A percentile compares a stretch with the other conserved stretches of the same genome.
phyloP scores from a whole-genome alignment of 2,888 invertebrate species.

The Caradrina kadenii region DNA sequence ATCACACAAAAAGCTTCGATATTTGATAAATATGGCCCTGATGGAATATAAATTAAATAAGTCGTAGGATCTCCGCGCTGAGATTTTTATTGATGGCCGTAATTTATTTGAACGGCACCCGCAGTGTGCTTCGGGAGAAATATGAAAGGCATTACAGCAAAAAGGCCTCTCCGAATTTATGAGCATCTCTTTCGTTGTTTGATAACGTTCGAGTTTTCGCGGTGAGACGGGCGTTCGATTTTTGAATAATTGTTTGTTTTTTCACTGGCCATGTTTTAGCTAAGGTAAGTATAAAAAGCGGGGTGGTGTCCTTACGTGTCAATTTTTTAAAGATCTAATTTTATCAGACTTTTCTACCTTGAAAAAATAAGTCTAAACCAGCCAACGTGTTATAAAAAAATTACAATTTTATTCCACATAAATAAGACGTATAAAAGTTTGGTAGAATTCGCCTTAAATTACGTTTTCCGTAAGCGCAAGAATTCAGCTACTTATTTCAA shows the following conservation, averaged over 20 bases:
- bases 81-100: conserved; percentile 90
- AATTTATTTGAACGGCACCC: conserved; percentile 90
- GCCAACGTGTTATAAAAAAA: too few relatives aligned
- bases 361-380: too few relatives aligned
- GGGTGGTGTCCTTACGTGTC: too few relatives aligned
- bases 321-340: too few relatives aligned
- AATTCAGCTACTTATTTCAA: too few relatives aligned
- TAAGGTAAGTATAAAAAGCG: too few relatives aligned
- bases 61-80: conserved; percentile 86
- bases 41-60: conserved; percentile 90
- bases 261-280: background rate
- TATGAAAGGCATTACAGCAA: conserved; percentile 90
- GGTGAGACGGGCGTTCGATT: conserved; percentile 60
- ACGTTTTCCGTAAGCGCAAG: too few relatives aligned
- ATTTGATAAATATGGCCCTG: conserved; percentile 87
- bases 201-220: conserved; percentile 76
- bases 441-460: too few relatives aligned
- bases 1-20: conserved; percentile 76
- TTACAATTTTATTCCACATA: too few relatives aligned
- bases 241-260: conserved; percentile 27
- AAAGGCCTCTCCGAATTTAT: conserved; percentile 89
- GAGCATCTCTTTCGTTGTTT: conserved; percentile 87
- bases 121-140: conserved; percentile 88
- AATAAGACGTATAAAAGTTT: too few relatives aligned
- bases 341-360: too few relatives aligned